phyloP scores from a whole-genome alignment of 2,113 vertebrate species.

The Narcine bancroftii region DNA sequence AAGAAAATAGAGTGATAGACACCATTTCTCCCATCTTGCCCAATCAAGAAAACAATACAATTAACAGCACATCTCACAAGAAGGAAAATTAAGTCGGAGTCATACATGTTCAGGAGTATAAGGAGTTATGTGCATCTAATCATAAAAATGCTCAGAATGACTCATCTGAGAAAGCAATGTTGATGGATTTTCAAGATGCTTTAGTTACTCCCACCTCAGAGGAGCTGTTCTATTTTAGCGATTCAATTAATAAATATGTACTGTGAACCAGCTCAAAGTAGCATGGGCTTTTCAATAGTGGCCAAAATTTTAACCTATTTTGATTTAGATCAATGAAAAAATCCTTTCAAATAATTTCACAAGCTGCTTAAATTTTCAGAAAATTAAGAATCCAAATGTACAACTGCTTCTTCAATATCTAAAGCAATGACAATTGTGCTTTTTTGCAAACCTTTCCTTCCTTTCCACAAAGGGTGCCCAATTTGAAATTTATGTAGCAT shows the following conservation, averaged over 20 bases:
- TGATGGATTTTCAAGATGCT: neutral
- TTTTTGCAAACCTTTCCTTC: neutral
- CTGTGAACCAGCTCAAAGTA: neutral
- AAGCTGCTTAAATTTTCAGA: neutral
- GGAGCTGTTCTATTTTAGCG: neutral
- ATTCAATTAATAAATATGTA: neutral
- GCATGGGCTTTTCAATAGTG: neutral
- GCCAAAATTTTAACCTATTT: neutral
- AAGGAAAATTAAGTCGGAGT: neutral
- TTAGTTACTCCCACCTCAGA: neutral
- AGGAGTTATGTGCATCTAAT: neutral
- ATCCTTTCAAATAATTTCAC: neutral
- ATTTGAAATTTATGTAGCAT: neutral
- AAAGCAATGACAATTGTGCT: neutral
- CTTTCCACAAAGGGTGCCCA: neutral
- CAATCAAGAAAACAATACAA: neutral
- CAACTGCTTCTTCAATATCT: neutral
- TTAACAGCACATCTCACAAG: neutral
- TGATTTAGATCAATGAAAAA: neutral
- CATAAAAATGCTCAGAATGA: neutral
- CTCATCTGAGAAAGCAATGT: neutral
- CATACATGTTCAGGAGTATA: neutral
- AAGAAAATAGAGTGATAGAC: neutral
- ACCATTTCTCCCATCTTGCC: too few relatives aligned
- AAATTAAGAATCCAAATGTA: neutral